Base-by-base conservation (phyloP, 2,797 vertebrate species). In the Silurus aristotelis region DNA sequence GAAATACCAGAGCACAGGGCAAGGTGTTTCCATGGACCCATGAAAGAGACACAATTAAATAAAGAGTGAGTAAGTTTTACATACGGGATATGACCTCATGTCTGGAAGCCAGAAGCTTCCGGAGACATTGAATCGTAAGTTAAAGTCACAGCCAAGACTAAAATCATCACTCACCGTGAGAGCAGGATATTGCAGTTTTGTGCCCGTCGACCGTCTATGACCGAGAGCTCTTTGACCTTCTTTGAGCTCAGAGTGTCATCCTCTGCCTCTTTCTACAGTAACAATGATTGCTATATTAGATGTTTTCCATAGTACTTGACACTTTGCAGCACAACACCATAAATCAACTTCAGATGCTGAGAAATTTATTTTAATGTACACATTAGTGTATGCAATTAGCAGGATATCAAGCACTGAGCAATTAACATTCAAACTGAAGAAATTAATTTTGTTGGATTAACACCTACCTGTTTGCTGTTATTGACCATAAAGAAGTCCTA, bases 101-200 rank as follows among this genome's bases (percentile, higher is more conserved):
- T 89, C 60, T 79, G 72, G 72, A 82, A 77, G 58, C 70, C 56
- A 79, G 71, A 85, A 70, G 73, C 72, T 48, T 80, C 82, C 73
- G 43, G 52, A 81, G 73, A 85, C 81, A 82, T 13, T 64, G 27
- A 71, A 72, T 68, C 25, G 12, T 6, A 22, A 68, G 22, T 12
- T 43, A 25, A 86, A 79, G 55, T 83, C 22, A 22, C 15, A 84
- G 46, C 63, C 63, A 22, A 79, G 48, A 27, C 64, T 84, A 87
- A 78, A 88, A 70, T 56, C 80, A 68, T 70, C 83, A 90, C 91
- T 79, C 52, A 95, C 98, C 98, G 96, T 12, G 98, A 99, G 61
- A 99, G 96, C 81, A 99, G 98, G 93, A 99, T 99, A 92, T 99
- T 99, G 94, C 98, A 99, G 86, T 99, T 99, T 92, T 99, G 98